Evolutionary conservation across 2,888 invertebrate genomes (phyloP).

Genomic region (Pycnomerus fuliginosus): DNA sequence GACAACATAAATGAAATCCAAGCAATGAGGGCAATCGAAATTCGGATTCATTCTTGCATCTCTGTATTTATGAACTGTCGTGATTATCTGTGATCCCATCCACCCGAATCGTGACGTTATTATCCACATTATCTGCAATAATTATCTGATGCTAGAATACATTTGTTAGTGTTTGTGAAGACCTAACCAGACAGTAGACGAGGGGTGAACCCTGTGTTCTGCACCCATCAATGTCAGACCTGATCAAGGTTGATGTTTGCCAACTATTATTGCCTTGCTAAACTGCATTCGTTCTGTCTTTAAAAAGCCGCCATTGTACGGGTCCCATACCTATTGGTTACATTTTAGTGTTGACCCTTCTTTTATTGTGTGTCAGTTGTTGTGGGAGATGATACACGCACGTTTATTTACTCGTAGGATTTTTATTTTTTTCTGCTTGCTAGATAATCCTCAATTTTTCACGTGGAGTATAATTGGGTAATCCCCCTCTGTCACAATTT

Average conservation of each 20-base stretch:
- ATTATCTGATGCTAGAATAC: conserved; percentile 32
- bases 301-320: conserved; percentile 34
- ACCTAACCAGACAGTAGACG: conserved; percentile 9
- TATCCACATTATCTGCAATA: not conserved
- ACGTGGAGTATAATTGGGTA: no score
- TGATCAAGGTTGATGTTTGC: conserved; percentile 37
- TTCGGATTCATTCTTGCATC: no score
- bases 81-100: no score
- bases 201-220: conserved; percentile 24
- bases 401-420: conserved; percentile 26
- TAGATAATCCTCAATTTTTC: no score
- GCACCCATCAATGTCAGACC: conserved; percentile 34
- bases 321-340: conserved; percentile 35
- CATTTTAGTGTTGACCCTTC: conserved; percentile 25
- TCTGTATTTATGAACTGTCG: no score
- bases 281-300: conserved; percentile 35
- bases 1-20: no score
- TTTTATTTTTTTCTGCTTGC: no score
- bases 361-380: conserved; percentile 28
- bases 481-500: no score
- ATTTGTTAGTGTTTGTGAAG: conserved; percentile 28
- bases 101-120: no score
- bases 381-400: conserved; percentile 31
- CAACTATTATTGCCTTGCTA: conserved; percentile 39
- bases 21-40: no score